phyloP scores from a whole-genome alignment of 2,888 invertebrate species.

The Lydus trimaculatus region DNA sequence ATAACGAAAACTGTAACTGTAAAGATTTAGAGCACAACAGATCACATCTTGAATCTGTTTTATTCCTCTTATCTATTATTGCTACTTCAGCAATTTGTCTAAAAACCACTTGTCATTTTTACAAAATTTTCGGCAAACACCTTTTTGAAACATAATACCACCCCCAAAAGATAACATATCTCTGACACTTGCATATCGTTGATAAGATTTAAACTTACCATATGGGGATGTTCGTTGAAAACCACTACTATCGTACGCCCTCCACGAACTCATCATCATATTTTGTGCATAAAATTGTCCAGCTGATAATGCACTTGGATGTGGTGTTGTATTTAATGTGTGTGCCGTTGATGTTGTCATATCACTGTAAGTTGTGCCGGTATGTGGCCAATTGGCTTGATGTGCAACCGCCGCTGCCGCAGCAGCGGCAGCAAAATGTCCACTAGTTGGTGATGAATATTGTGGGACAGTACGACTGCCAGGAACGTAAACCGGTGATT shows the following conservation, averaged over 20 bases:
- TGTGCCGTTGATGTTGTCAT: constrained; percentile 59
- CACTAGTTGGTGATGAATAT: constrained; percentile 59
- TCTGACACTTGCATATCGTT: neutral
- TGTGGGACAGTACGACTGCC: constrained; percentile 65
- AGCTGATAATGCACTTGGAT: constrained; percentile 62
- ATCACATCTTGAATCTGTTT: neutral
- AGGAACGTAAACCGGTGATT: constrained; percentile 74
- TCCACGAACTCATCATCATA: constrained; percentile 78
- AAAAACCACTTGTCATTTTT: neutral
- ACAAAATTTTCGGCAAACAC: neutral
- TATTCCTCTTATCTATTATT: neutral
- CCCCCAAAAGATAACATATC: neutral
- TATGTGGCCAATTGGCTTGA: constrained; percentile 48
- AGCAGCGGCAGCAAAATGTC: constrained; percentile 47
- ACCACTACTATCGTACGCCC: constrained; percentile 76
- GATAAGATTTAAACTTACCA: constrained; percentile 61
- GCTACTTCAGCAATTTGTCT: neutral
- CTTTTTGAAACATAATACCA: too few relatives aligned
- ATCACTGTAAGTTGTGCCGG: constrained; percentile 55
- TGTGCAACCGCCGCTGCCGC: constrained; percentile 43
- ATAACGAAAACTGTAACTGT: constrained; percentile 33
- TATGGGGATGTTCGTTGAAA: constrained; percentile 84
- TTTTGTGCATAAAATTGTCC: constrained; percentile 82
- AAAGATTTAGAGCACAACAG: constrained; percentile 36
- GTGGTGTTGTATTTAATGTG: constrained; percentile 58